A percentile compares a stretch with the other conserved stretches of the same genome.
Evolutionary conservation across 2,113 vertebrate genomes (phyloP).

Genomic region (Ptilonorhynchus violaceus): DNA sequence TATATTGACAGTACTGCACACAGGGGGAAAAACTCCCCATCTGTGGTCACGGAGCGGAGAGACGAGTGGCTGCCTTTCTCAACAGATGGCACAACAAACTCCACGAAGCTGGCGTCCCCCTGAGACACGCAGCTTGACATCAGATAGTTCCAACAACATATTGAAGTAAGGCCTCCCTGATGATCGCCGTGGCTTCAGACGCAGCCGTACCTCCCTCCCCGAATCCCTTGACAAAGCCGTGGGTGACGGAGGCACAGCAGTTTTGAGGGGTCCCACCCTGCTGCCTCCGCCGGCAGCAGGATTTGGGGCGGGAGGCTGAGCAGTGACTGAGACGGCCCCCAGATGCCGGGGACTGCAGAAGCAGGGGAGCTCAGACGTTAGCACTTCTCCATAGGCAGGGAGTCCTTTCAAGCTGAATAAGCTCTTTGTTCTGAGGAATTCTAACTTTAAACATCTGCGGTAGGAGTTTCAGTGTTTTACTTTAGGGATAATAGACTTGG

Average conservation of each 20-base stretch:
- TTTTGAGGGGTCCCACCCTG: conserved; percentile 57
- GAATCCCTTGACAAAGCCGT: conserved; percentile 47
- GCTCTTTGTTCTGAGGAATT: conserved; percentile 55
- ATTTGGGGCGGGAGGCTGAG: conserved; percentile 23
- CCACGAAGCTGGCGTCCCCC: conserved; percentile 22
- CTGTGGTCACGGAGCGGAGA: conserved; percentile 65
- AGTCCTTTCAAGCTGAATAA: conserved; percentile 28
- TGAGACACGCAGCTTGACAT: conserved; percentile 68
- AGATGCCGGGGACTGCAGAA: background rate
- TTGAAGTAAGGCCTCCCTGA: conserved; percentile 72
- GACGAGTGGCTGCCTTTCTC: conserved; percentile 64
- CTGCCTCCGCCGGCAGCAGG: background rate
- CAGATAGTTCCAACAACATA: conserved; percentile 71
- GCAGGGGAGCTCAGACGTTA: background rate
- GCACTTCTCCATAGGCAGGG: background rate
- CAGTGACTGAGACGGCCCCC: conserved; percentile 23
- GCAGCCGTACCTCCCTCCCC: background rate
- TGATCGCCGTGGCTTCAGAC: conserved; percentile 40
- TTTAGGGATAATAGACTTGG: background rate
- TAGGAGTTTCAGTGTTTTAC: background rate
- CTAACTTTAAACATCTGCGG: background rate
- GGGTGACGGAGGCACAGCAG: conserved; percentile 53
- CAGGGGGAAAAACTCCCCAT: conserved; percentile 68
- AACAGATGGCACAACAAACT: conserved; percentile 74
- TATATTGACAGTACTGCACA: conserved; percentile 68